Evolutionary conservation across 1,140 invertebrate genomes (phyloP), one percentile per base, ranked within the genome.

Genomic region (Drosophila funebris): DNA sequence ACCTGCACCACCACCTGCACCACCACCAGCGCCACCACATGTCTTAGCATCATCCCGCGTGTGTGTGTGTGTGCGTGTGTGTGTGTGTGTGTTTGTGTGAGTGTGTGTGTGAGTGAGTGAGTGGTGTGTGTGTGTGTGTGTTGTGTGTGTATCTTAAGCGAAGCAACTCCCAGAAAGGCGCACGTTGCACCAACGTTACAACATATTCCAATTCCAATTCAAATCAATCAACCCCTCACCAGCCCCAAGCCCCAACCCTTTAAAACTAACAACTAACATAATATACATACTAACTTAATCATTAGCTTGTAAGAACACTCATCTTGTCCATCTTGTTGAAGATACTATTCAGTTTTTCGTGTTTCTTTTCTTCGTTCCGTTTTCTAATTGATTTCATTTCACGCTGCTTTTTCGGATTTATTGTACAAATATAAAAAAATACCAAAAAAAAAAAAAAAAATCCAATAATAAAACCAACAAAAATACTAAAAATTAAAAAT

Each of bases 361-460:
- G 73, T 88, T 84, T 83, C 72, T 88, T 90, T 82, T 88, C 83
- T 88, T 90, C 82, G 90, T 90, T 90, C 76, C 83, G 67, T 91
- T 80, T 76, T 82, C 73, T 71, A 57, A 90, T 77, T 79, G 70
- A 87, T 89, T 91, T 83, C 80, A 84, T 82, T 91, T 88, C 90
- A 91, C 90, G 90, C 90, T 91, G 90, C 90, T 91, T 91, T 91
- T 91, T 91, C 78, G 90, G 88, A 91, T 88, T 87, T 80, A 89
- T 78, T 90, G 72, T 88, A 85, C 37, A 76, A 83, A 74, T 63
- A 36, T 36, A 7, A 61, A 24, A 56, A 48, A 31, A 76, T n/a
- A 69, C 4, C 11, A 4, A 5, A 66, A 66, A 39, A 31, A 46
- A 54, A 41, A 58, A 31, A 57, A 36, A 63, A 31, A 57, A 36